Base-by-base conservation (phyloP, 2,113 vertebrate species). In the Hirundichthys speculiger region DNA sequence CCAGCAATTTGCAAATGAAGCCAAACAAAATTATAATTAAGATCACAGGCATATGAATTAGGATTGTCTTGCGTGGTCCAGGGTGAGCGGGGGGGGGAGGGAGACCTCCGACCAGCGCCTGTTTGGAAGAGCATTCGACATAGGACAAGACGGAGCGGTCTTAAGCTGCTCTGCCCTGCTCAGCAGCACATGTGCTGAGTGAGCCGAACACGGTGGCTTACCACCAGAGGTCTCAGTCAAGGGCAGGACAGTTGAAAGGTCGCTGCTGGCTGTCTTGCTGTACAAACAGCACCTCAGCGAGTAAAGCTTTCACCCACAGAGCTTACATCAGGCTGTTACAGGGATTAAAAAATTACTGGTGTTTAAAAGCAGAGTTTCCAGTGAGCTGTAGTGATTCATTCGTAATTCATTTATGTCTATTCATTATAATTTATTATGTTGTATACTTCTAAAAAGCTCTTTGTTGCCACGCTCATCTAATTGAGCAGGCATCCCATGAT, bases 131-230 rank as follows among this genome's bases (percentile, higher is more conserved):
- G 69, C 65, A 73, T 51, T 51, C 54, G 55, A 75, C 64, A 82
- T 52, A 64, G 77, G 72, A 62, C 79, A 64, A 83, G 82, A 76
- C 55, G 27, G 78, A 5, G 61, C 57, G 55, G 86, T 85, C 64
- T 77, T 90, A 91, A 92, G 91, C 90, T 80, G 84, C 87, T 92
- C 87, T 90, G 75, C 60, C 73, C 83, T 58, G 80, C 87, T 91
- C 83, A 91, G 88, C 87, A 85, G 86, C 84, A 82, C 86, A 85
- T 91, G 89, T 90, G 91, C 91, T 91, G 91, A 92, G 85, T 88
- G 83, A 85, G 88, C 86, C 83, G 77, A 86, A 89, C 63, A 39
- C 57, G 75, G 75, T 82, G 88, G 92, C 90, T 93, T 92, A 92
- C 86, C 70, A 82, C 79, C 84, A 86, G 80, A 88, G 91, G 90